Evolutionary conservation across 2,888 invertebrate genomes (phyloP), one percentile per base, ranked within the genome.

Genomic region (Metacarcinus magister): DNA sequence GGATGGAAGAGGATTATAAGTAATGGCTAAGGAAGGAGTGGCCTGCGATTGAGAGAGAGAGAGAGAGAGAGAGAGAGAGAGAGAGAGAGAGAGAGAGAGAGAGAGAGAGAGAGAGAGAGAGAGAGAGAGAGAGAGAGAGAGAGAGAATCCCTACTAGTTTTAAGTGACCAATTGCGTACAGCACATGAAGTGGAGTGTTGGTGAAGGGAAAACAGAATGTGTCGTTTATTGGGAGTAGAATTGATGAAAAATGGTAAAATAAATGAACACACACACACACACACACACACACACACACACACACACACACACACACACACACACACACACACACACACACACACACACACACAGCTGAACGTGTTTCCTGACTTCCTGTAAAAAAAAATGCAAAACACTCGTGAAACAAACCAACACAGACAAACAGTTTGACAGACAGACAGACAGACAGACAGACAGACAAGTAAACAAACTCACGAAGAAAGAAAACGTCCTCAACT

Each of bases 61-160:
- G 90, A 90, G 90, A 43, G 90, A 90, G 90, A 90, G 90, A 90
- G 90, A 90, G 90, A 90, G 90, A 90, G 90, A 90, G 39, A 90
- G 90, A 90, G 90, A 90, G 39, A 90, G 90, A 90, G 90, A 90
- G 39, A 90, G 90, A 90, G 90, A 90, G 90, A 90, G n/a, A 90
- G 44, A 90, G 43, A 44, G 3, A n/a, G 2, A 44, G 46, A 44
- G 43, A 90, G n/a, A 44, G 28, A 48, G 48, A 0, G 48, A 23
- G 92, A 46, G 92, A 46, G 46, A 48, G 16, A 92, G 91, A 91
- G 44, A 91, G 91, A 91, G 44, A 44, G 91, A 91, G 44, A 44
- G 23, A n/a, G 23, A 91, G 89, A 89, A 19, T 48, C 48, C 10
- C 5, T 48, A 60, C 16, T 60, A 16, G 60, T 48, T 48, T 48